These are phyloP conservation scores for Triops longicaudatus DNA, from an alignment of 1,140 invertebrate genomes.

Conservation along the genomic window DNA sequence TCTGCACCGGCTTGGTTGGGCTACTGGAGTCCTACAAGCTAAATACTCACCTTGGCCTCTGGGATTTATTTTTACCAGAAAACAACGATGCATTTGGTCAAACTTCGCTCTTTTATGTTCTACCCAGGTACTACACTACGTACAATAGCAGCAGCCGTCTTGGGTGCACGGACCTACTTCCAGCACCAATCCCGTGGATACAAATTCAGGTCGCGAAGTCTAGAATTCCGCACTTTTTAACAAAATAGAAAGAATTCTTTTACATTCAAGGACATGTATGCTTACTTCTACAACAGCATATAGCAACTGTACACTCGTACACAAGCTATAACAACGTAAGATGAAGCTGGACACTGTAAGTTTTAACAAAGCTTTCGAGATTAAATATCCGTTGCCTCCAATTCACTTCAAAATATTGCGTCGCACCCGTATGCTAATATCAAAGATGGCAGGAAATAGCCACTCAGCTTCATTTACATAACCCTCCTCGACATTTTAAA, in stretches of 20 bases:
- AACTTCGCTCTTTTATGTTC: background rate
- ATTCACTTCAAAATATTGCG: background rate
- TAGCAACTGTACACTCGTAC: too few relatives aligned
- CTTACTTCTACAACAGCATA: too few relatives aligned
- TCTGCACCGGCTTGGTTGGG: background rate
- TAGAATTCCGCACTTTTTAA: too few relatives aligned
- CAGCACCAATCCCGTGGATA: too few relatives aligned
- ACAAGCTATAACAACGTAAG: too few relatives aligned
- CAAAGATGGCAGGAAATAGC: background rate
- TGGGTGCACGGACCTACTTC: too few relatives aligned
- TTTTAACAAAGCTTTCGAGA: too few relatives aligned
- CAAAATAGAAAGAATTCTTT: too few relatives aligned
- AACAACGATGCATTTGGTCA: background rate
- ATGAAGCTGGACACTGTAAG: too few relatives aligned
- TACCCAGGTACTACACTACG: background rate
- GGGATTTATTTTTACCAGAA: background rate
- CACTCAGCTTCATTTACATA: background rate
- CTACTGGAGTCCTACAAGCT: background rate
- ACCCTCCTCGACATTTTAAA: background rate
- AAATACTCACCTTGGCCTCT: conserved; percentile 1
- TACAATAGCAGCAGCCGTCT: background rate
- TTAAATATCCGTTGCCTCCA: too few relatives aligned
- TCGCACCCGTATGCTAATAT: background rate
- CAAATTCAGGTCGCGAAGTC: too few relatives aligned
- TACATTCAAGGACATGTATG: too few relatives aligned